Evolutionary conservation across 2,797 vertebrate species (phyloP).

Genomic region (Typhlichthys eigenmanni): DNA sequence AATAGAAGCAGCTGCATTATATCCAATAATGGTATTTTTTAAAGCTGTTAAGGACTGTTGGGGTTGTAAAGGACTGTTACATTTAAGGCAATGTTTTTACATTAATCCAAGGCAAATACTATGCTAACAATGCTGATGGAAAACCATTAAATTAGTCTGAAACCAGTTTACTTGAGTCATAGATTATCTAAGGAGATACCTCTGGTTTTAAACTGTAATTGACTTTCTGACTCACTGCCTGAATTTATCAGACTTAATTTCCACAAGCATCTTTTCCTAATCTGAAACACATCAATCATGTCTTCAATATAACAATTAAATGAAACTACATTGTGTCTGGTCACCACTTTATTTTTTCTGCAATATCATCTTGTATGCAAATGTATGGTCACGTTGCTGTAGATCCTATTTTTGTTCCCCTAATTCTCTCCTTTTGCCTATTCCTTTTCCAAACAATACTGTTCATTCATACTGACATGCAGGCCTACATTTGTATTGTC

Average conservation of each 20-base stretch:
- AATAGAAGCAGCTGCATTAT: no score
- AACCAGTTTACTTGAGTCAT: not conserved
- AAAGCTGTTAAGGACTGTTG: not conserved
- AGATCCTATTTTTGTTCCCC: not conserved
- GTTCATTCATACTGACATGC: no score
- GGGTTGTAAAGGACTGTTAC: no score
- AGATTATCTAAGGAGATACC: not conserved
- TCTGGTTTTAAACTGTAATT: constrained; percentile 9
- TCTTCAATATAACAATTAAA: constrained; percentile 18
- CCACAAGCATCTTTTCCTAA: constrained; percentile 27
- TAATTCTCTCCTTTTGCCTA: not conserved
- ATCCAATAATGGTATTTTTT: not conserved
- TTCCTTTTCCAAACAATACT: not conserved
- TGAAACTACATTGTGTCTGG: not conserved
- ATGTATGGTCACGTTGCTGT: not conserved
- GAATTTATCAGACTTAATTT: constrained; percentile 39
- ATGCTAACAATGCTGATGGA: no score
- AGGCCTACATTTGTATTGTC: no score
- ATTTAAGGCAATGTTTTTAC: no score
- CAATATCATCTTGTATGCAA: no score
- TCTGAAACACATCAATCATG: constrained; percentile 25
- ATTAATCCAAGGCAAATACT: no score
- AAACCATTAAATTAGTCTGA: no score
- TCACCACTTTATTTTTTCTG: not conserved
- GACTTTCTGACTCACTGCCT: constrained; percentile 30